These are phyloP conservation scores for Acholoe squamosa DNA, from an alignment of 2,888 invertebrate genomes.

Conservation along the genomic window DNA sequence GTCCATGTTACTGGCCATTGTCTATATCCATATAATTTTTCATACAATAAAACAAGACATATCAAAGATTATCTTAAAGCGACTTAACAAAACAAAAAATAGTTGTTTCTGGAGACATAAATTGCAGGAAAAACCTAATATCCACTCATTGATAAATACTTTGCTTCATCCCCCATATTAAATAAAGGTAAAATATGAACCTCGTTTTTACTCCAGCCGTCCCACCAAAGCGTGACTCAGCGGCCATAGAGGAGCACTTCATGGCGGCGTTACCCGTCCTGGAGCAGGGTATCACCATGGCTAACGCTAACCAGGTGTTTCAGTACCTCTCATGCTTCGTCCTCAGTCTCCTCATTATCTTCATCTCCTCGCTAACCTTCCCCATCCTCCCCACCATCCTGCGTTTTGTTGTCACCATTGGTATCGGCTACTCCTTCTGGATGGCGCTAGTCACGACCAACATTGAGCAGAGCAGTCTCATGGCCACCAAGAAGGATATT, in stretches of 20 bases:
- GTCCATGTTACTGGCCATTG: no score
- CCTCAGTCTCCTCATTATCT: constrained; percentile 59
- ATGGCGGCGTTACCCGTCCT: constrained; percentile 64
- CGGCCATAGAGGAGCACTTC: constrained; percentile 65
- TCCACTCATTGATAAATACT: no score
- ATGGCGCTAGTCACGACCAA: constrained; percentile 60
- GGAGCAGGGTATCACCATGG: constrained; percentile 63
- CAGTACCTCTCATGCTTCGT: constrained; percentile 57
- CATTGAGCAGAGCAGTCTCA: constrained; percentile 64
- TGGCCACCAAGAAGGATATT: constrained; percentile 66
- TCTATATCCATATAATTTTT: no score
- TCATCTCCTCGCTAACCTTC: constrained; percentile 49
- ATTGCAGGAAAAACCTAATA: no score
- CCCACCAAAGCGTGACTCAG: constrained; percentile 61
- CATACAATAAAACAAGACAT: no score
- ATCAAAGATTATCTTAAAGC: no score
- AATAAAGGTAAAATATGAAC: no score
- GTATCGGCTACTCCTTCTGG: constrained; percentile 65
- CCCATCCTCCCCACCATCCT: constrained; percentile 48
- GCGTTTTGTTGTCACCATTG: constrained; percentile 37
- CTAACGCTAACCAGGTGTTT: constrained; percentile 62
- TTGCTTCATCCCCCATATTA: no score
- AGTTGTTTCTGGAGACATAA: no score
- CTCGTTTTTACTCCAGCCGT: constrained; percentile 58
- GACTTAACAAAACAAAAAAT: no score